Evolutionary conservation across 2,888 invertebrate genomes (phyloP).

Genomic region (Dynastes hyllus): DNA sequence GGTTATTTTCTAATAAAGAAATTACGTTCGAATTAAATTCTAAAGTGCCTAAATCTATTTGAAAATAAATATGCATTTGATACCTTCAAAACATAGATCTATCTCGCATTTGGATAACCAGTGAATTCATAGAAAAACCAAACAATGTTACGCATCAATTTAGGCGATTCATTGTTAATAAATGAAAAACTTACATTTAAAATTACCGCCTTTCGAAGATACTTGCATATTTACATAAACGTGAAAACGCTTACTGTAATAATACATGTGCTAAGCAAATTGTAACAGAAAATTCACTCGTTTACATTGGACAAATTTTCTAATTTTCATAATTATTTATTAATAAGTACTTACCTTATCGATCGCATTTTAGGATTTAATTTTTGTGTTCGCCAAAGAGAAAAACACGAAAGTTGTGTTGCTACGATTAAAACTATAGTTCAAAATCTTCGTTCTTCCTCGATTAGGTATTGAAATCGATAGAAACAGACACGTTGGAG

Average conservation of each 20-base stretch:
- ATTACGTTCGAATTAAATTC: constrained; percentile 42
- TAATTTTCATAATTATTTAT: not conserved
- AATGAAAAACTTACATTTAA: not conserved
- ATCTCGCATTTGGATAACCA: not conserved
- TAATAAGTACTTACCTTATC: not conserved
- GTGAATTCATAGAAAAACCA: not conserved
- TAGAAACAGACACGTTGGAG: constrained; percentile 24
- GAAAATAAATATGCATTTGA: constrained; percentile 15
- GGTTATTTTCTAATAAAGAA: constrained; percentile 25
- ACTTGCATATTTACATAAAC: constrained; percentile 25
- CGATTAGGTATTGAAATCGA: constrained; percentile 38
- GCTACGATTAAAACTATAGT: constrained; percentile 24
- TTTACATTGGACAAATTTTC: constrained; percentile 8
- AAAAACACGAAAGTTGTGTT: constrained; percentile 24
- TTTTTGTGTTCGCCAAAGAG: constrained; percentile 18
- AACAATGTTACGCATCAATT: no score
- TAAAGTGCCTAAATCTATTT: constrained; percentile 45
- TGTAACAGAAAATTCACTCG: constrained; percentile 1
- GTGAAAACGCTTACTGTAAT: constrained; percentile 38
- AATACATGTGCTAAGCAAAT: constrained; percentile 25
- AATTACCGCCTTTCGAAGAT: not conserved
- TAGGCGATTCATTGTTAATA: no score
- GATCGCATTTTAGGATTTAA: constrained; percentile 44
- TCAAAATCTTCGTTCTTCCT: constrained; percentile 46
- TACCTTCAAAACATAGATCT: not conserved